Evolutionary conservation across 2,888 invertebrate species (phyloP).

Genomic region (Nymphalis urticae): DNA sequence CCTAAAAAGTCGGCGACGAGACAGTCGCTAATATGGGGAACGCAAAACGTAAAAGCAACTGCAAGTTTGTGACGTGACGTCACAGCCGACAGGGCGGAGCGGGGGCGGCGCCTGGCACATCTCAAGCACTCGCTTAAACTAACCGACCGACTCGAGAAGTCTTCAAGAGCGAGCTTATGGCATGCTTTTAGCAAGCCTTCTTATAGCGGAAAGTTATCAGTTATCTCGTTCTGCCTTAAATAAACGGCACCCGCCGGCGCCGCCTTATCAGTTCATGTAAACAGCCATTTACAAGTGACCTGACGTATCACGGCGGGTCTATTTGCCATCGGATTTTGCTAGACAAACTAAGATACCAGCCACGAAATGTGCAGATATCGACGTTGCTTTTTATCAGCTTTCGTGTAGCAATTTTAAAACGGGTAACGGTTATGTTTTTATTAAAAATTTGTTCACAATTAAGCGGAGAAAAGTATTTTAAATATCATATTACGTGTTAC

Average conservation of each 20-base stretch:
- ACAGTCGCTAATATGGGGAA: constrained; percentile 75
- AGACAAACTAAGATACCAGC: constrained; percentile 55
- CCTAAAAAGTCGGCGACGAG: constrained; percentile 78
- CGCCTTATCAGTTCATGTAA: constrained; percentile 74
- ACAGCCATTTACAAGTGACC: constrained; percentile 74
- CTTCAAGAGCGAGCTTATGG: constrained; percentile 64
- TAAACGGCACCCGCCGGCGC: constrained; percentile 72
- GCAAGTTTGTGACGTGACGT: constrained; percentile 71
- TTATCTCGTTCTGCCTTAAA: constrained; percentile 60
- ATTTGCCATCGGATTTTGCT: constrained; percentile 72
- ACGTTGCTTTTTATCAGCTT: constrained; percentile 1
- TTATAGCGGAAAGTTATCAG: constrained; percentile 57
- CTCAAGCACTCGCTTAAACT: constrained; percentile 51
- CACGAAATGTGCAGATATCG: constrained; percentile 38
- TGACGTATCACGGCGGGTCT: constrained; percentile 61
- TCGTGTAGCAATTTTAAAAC: background rate
- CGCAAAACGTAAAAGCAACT: constrained; percentile 70
- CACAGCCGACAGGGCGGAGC: constrained; percentile 77
- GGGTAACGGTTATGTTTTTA: background rate
- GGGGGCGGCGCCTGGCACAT: constrained; percentile 70
- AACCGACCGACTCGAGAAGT: constrained; percentile 60
- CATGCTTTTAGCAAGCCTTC: constrained; percentile 73
- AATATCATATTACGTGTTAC: constrained; percentile 55
- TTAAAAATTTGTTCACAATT: constrained; percentile 4
- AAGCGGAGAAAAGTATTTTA: background rate